phyloP scores from a whole-genome alignment of 2,113 vertebrate genomes.

The Prionailurus viverrinus region DNA sequence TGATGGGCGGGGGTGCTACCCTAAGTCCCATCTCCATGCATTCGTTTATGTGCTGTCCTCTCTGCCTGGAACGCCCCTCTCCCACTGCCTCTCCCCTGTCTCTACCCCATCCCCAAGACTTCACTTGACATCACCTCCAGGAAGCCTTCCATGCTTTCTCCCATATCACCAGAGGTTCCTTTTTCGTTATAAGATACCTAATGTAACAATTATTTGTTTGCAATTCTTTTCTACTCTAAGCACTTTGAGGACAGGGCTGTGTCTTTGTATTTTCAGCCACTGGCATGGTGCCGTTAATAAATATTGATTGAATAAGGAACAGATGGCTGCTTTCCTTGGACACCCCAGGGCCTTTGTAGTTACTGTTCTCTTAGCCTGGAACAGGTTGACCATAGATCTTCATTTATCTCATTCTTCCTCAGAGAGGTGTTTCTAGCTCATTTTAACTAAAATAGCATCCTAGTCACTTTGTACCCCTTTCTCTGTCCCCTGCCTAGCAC shows the following conservation, averaged over 20 bases:
- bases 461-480: neutral
- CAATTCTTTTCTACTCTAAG: neutral
- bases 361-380: neutral
- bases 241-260: neutral
- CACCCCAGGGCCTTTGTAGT: neutral
- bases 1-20: neutral
- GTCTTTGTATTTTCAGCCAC: neutral
- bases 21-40: rapidly evolving
- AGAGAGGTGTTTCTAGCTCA: neutral
- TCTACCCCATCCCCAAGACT: neutral
- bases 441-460: neutral
- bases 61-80: neutral
- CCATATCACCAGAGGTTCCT: rapidly evolving
- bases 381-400: neutral
- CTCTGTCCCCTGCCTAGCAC: neutral
- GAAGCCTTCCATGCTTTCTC: neutral
- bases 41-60: neutral
- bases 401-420: neutral
- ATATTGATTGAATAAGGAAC: neutral
- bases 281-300: neutral
- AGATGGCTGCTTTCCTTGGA: neutral
- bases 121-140: neutral
- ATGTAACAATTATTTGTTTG: neutral
- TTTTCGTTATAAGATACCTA: neutral
- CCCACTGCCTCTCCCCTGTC: neutral